Evolutionary conservation across 2,888 invertebrate species (phyloP).

Genomic region (Brachyptera risi): DNA sequence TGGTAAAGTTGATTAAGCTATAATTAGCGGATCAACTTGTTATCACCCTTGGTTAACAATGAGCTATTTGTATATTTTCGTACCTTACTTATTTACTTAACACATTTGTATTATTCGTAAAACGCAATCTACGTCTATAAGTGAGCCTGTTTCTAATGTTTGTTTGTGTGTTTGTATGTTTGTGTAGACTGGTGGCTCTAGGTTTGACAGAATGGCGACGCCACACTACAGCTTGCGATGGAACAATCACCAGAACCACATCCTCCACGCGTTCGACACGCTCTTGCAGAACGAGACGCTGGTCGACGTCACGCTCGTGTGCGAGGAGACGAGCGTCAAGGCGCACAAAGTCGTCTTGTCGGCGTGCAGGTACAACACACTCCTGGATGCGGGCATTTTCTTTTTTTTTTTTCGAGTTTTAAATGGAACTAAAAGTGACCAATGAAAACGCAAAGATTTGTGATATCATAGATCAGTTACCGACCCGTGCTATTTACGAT

Average conservation of each 20-base stretch:
- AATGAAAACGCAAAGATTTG: too few species aligned
- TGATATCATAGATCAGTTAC: too few species aligned
- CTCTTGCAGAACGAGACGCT: constrained; percentile 80
- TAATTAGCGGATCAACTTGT: too few species aligned
- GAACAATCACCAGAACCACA: constrained; percentile 90
- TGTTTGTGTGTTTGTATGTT: not conserved
- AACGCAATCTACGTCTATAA: too few species aligned
- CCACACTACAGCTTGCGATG: constrained; percentile 89
- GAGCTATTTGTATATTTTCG: too few species aligned
- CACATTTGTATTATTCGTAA: too few species aligned
- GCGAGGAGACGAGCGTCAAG: constrained; percentile 77
- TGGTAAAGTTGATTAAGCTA: too few species aligned
- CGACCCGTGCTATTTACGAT: too few species aligned
- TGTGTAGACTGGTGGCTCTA: not conserved
- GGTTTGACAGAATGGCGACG: constrained; percentile 46
- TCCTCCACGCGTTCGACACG: constrained; percentile 84
- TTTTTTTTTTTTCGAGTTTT: too few species aligned
- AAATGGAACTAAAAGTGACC: too few species aligned
- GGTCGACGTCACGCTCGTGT: constrained; percentile 87
- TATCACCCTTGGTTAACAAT: too few species aligned
- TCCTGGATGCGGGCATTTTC: not conserved
- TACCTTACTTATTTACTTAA: too few species aligned
- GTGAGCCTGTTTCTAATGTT: not conserved
- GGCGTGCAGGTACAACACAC: constrained; percentile 56
- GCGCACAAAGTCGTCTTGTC: constrained; percentile 91